These are phyloP conservation scores for Gymnodraco acuticeps DNA, from an alignment of 2,797 vertebrate genomes.

Conservation along the genomic window DNA sequence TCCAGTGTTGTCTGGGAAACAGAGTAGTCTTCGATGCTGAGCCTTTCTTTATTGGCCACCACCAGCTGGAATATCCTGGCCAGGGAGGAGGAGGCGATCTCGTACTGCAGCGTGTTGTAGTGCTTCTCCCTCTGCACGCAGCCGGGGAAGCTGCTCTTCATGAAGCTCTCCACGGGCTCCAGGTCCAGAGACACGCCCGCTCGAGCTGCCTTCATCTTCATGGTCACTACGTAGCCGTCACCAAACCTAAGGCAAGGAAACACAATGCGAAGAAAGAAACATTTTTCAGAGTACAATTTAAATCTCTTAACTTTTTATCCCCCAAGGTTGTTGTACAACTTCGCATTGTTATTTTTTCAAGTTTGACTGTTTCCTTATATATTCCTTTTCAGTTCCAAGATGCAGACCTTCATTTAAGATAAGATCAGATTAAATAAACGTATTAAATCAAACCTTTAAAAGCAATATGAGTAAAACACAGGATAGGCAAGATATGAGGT, in stretches of 20 bases:
- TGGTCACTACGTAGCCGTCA: slow-evolving; percentile 95
- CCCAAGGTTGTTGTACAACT: neutral
- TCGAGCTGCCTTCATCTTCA: slow-evolving; percentile 92
- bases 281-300: neutral
- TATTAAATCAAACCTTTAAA: neutral
- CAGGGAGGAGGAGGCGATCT: slow-evolving; percentile 92
- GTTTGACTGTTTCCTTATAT: neutral
- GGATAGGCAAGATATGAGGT: no score
- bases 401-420: neutral
- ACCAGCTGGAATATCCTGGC: slow-evolving; percentile 95
- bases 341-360: neutral
- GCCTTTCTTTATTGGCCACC: slow-evolving; percentile 92
- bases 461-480: no score
- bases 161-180: slow-evolving; percentile 90
- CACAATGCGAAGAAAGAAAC: neutral
- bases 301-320: neutral
- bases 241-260: slow-evolving; percentile 88
- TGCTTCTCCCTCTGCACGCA: slow-evolving; percentile 94
- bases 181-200: slow-evolving; percentile 87
- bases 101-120: slow-evolving; percentile 95
- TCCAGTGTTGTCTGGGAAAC: slow-evolving; percentile 97
- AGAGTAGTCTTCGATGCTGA: slow-evolving; percentile 95
- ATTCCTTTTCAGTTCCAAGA: neutral
- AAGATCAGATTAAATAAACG: neutral
- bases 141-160: slow-evolving; percentile 90